These are phyloP conservation scores for Sarcophaga caerulescens DNA, from an alignment of 2,888 invertebrate species.

Conservation along the genomic window DNA sequence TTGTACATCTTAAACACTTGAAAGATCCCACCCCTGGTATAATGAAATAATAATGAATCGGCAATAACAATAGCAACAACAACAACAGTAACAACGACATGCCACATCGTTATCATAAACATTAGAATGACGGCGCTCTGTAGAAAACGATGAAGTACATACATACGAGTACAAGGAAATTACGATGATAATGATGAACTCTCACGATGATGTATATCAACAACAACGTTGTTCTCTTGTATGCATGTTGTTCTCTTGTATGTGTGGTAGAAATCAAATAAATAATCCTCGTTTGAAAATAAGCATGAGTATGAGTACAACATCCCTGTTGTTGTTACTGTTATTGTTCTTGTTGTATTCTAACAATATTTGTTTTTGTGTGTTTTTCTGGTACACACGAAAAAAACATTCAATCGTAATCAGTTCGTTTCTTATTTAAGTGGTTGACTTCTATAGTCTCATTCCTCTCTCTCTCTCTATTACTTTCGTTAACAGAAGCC, in stretches of 20 bases:
- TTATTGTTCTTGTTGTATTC: neutral
- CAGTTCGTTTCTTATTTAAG: conserved; percentile 47
- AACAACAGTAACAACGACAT: neutral
- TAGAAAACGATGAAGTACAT: too few species aligned
- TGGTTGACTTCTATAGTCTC: conserved; percentile 48
- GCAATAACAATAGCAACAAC: neutral
- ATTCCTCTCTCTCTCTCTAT: conserved; percentile 13
- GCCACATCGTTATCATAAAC: conserved; percentile 28
- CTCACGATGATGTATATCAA: conserved; percentile 9
- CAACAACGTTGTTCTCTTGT: neutral
- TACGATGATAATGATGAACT: conserved; percentile 40
- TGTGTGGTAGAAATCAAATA: conserved; percentile 62
- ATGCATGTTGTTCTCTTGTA: conserved; percentile 21
- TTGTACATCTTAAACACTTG: conserved; percentile 65
- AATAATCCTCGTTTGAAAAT: conserved; percentile 48
- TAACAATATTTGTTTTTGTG: conserved; percentile 16
- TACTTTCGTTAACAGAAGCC: conserved; percentile 37
- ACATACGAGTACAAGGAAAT: too few species aligned
- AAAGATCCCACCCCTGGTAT: conserved; percentile 60
- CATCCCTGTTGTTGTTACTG: neutral
- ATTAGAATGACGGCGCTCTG: neutral
- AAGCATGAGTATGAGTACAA: neutral
- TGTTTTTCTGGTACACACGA: conserved; percentile 40
- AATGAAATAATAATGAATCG: conserved; percentile 9
- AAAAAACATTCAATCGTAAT: conserved; percentile 35